phyloP scores from a whole-genome alignment of 2,888 invertebrate species.

The Lepidocyrtoides sp. region DNA sequence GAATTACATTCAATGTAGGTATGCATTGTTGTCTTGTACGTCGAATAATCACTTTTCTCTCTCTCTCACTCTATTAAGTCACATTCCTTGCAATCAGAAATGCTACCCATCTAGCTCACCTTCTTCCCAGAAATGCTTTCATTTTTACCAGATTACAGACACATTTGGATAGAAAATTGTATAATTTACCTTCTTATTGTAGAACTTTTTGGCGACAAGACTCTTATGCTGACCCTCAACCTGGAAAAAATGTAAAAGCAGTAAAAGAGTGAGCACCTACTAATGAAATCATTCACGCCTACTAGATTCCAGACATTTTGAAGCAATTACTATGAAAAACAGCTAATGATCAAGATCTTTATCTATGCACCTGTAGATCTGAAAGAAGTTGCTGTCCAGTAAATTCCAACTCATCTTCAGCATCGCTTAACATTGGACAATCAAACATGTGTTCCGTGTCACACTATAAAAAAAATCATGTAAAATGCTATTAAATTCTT shows the following conservation, averaged over 20 bases:
- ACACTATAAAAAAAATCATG: slow-evolving; percentile 89
- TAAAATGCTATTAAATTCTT: no score
- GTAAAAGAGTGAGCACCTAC: not conserved
- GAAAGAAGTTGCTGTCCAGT: slow-evolving; percentile 70
- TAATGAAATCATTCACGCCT: slow-evolving; percentile 7
- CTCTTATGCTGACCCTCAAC: slow-evolving; percentile 89
- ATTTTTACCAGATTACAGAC: not conserved
- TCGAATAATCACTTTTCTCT: no score
- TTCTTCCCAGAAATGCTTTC: slow-evolving; percentile 3
- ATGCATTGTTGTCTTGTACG: no score
- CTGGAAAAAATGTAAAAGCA: slow-evolving; percentile 53
- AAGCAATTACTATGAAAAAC: slow-evolving; percentile 25
- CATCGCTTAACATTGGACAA: slow-evolving; percentile 90
- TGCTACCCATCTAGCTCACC: not conserved
- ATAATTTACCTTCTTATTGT: slow-evolving; percentile 89
- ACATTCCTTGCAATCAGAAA: slow-evolving; percentile 3
- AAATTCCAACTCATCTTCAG: slow-evolving; percentile 85
- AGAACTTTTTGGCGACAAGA: slow-evolving; percentile 92
- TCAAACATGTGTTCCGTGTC: slow-evolving; percentile 99
- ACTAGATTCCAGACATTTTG: slow-evolving; percentile 52
- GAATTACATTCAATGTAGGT: not conserved
- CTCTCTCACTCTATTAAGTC: no score
- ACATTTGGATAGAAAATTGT: slow-evolving; percentile 32
- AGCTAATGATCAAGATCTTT: not conserved
- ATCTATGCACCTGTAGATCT: slow-evolving; percentile 72